phyloP scores from a whole-genome alignment of 2,888 invertebrate species.

The Junonia oenone region DNA sequence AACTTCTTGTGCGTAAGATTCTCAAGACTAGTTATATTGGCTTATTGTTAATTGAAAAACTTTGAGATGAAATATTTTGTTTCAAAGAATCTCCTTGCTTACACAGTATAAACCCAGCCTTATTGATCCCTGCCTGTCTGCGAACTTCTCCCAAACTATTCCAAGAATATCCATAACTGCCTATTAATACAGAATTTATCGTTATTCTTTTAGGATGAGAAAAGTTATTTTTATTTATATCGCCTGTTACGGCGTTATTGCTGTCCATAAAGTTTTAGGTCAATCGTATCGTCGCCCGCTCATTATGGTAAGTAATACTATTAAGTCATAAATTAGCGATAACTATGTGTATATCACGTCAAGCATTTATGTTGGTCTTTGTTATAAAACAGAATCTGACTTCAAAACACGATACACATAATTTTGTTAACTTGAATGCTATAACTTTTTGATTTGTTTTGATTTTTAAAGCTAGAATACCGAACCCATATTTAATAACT shows the following conservation, averaged over 20 bases:
- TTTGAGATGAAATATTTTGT: background rate
- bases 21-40: too few relatives aligned
- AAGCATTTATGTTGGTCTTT: too few relatives aligned
- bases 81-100: background rate
- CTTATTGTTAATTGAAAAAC: background rate
- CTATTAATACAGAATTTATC: conserved; percentile 15
- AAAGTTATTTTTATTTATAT: background rate
- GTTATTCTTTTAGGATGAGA: conserved; percentile 9
- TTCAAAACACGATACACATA: too few relatives aligned
- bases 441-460: too few relatives aligned
- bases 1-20: too few relatives aligned
- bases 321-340: background rate
- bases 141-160: conserved; percentile 1
- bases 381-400: too few relatives aligned
- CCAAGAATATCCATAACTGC: conserved; percentile 13
- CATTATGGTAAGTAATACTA: background rate
- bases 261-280: background rate
- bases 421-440: too few relatives aligned
- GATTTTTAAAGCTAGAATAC: too few relatives aligned
- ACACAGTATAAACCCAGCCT: background rate
- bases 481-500: too few relatives aligned
- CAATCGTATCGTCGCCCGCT: background rate
- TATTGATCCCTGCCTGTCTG: background rate
- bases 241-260: background rate
- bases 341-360: background rate